Base-by-base conservation (phyloP, 1,140 invertebrate species). In the Eupeodes corollae region DNA sequence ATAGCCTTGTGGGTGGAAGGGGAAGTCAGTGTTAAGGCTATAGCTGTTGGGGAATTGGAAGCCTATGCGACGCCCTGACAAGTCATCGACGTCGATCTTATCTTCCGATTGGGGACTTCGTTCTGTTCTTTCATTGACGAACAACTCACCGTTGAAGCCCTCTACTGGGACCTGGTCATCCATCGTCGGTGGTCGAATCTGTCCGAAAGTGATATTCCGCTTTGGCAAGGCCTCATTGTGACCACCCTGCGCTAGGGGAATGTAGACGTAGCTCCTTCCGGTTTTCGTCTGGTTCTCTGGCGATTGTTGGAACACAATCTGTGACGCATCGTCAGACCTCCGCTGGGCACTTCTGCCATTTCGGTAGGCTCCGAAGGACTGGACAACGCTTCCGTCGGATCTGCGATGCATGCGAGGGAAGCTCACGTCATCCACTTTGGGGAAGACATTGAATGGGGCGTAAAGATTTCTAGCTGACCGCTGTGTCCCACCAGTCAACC, bases 261-360 rank as follows among this genome's bases (percentile, higher is more conserved):
- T 67, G 35, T 67, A 67, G 50, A 67, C 57, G 30, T 67, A 67
- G 52, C 66, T 66, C 14, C 63, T 52, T 26, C 63, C 63, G 35
- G 51, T 53, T 1, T 63, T 51, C 6, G 58, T 65, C 21, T 61
- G 57, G 47, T 65, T 65, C 52, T 62, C 15, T 64, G 40, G 60
- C 50, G 10, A 59, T 56, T 18, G 19, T 44, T 13, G 3, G 46
- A 34, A 15, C 45, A 54, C 13, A 57, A 51, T 0, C 56, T 56
- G 38, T 63, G 44, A 37, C 62, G 59, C 34, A 66, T 58, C 0
- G 54, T 59, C 0, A 60, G 63, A 8, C 60, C 62, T 0, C 57
- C 54, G 11, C 61, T 50, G 5, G 63, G 53, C 33, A 65, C 60
- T 0, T 65, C 62, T 10, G 39, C 33, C 6, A 47, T 39, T 2